Conservation (phyloP, 2,113 vertebrate species). For the Corydoras sp. region DNA sequence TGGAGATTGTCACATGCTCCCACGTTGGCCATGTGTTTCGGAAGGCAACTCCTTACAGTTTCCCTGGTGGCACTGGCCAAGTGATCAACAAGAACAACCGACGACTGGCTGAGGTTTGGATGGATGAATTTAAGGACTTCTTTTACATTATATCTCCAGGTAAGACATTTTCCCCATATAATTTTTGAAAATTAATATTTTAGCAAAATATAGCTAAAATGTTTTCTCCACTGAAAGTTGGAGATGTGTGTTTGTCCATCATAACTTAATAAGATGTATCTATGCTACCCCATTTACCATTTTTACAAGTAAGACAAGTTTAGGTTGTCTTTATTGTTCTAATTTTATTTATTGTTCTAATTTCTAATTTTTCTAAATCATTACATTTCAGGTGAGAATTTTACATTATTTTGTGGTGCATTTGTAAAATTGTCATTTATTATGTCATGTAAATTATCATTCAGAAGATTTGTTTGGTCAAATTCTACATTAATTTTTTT, state of each 20-base stretch:
- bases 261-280: no score
- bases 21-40: constrained; percentile 96
- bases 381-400: no score
- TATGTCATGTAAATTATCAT: no score
- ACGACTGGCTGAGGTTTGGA: constrained; percentile 94
- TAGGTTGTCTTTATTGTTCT: background rate
- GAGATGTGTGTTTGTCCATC: background rate
- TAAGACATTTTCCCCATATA: constrained; percentile 43
- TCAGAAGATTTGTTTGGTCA: no score
- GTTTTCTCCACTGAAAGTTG: background rate
- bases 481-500: no score
- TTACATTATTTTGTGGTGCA: no score
- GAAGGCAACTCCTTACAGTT: constrained; percentile 94
- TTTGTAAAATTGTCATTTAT: no score
- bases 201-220: background rate
- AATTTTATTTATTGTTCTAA: background rate
- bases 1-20: constrained; percentile 95
- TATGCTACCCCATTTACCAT: no score
- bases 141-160: constrained; percentile 98
- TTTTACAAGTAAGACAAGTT: background rate
- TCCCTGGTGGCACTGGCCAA: constrained; percentile 95
- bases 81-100: constrained; percentile 99
- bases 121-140: constrained; percentile 99
- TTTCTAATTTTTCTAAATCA: no score
- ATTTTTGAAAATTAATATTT: background rate